Conservation (phyloP, 2,797 vertebrate genomes). For the Notolabrus celidotus region DNA sequence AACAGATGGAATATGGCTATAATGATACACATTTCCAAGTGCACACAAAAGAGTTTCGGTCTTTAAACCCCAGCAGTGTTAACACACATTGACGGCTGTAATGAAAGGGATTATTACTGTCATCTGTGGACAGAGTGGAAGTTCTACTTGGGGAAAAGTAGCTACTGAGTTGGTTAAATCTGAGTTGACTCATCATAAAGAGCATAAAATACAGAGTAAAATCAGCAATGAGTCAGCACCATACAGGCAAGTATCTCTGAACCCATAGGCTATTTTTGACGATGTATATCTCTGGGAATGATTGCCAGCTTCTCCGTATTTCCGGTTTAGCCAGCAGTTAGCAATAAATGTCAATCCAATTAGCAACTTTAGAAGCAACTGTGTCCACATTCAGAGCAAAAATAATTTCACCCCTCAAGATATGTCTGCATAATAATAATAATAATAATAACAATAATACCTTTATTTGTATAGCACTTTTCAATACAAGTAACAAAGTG, state of each 20-base stretch:
- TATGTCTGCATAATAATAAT: no score
- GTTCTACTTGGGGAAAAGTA: not conserved
- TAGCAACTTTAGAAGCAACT: no score
- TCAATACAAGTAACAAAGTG: no score
- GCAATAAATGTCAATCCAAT: no score
- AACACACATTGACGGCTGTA: conserved; percentile 6
- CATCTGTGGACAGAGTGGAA: not conserved
- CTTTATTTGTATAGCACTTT: no score
- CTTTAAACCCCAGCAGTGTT: conserved; percentile 8
- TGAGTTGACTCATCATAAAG: not conserved
- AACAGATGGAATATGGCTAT: conserved; percentile 55
- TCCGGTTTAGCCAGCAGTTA: no score
- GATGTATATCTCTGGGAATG: no score
- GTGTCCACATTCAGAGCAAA: no score
- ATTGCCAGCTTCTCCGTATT: no score
- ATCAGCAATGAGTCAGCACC: conserved; percentile 28
- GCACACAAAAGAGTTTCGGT: conserved; percentile 5
- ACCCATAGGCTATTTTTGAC: no score
- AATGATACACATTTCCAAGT: conserved; percentile 22
- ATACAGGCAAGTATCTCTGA: not conserved
- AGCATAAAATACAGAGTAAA: not conserved
- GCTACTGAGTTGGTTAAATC: not conserved
- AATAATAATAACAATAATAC: no score
- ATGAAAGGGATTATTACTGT: conserved; percentile 21
- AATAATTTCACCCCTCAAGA: no score